A percentile compares a stretch with the other conserved stretches of the same genome.
Evolutionary conservation across 35 echinoderm and acorn worm species (phyloP).

Genomic region (Apostichopus parvimensis): DNA sequence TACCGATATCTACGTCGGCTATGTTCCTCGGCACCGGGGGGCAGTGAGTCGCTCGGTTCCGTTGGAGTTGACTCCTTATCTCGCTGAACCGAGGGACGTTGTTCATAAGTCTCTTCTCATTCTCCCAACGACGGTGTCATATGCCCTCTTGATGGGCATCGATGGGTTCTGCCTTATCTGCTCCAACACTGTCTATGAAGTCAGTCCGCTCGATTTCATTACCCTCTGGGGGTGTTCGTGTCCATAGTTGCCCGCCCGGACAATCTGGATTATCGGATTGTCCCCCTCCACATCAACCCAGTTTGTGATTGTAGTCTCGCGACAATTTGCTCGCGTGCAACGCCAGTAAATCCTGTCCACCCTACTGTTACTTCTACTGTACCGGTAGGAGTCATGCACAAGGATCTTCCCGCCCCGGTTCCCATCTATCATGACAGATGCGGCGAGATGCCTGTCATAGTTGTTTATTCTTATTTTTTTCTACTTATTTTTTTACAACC

Average conservation of each 20-base stretch:
- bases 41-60: background rate
- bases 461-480: too few species aligned
- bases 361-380: constrained; percentile 10
- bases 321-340: constrained; percentile 38
- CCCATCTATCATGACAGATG: too few species aligned
- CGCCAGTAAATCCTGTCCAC: constrained; percentile 45
- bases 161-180: constrained; percentile 13
- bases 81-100: constrained; percentile 24
- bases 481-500: too few species aligned
- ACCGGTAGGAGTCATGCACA: background rate
- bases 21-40: constrained; percentile 51
- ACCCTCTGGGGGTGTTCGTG: constrained; percentile 29
- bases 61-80: constrained; percentile 42
- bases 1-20: constrained; percentile 35
- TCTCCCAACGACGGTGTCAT: constrained; percentile 7
- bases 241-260: background rate
- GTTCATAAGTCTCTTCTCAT: background rate
- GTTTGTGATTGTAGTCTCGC: constrained; percentile 25
- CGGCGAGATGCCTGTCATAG: too few species aligned
- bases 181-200: background rate
- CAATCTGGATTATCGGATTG: background rate
- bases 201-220: background rate
- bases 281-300: constrained; percentile 10
- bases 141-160: constrained; percentile 31
- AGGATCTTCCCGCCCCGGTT: too few species aligned